These are phyloP conservation scores for Plagodis pulveraria DNA, from an alignment of 2,888 invertebrate species.

Conservation along the genomic window DNA sequence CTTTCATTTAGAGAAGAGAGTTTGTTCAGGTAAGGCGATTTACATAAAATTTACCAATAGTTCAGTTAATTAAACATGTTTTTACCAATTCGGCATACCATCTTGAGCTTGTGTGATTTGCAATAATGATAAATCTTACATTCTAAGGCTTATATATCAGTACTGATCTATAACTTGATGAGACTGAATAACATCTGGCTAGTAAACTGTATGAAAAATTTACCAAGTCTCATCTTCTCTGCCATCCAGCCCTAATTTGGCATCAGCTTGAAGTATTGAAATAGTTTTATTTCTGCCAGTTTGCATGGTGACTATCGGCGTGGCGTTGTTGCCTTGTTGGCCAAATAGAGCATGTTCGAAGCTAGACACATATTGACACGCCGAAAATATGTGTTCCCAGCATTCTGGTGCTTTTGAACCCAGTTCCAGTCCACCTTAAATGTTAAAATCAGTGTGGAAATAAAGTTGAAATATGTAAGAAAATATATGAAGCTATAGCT, in stretches of 20 bases:
- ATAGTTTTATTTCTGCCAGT: conserved; percentile 86
- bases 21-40: too few species aligned
- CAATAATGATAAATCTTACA: too few species aligned
- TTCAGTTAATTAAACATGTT: too few species aligned
- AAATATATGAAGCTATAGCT: too few species aligned
- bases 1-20: too few species aligned
- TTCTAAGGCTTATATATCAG: too few species aligned
- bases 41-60: too few species aligned
- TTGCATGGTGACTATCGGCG: conserved; percentile 87
- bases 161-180: too few species aligned
- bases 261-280: conserved; percentile 85
- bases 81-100: too few species aligned
- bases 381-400: conserved; percentile 98
- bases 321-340: conserved; percentile 89
- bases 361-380: conserved; percentile 96
- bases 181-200: too few species aligned
- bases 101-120: too few species aligned
- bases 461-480: too few species aligned
- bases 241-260: conserved; percentile 80
- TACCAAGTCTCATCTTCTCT: conserved; percentile 92
- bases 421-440: conserved; percentile 91
- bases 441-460: conserved; percentile 3
- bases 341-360: conserved; percentile 96
- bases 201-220: conserved; percentile 23
- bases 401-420: conserved; percentile 97